phyloP scores from a whole-genome alignment of 2,888 invertebrate genomes.

The Eristalis tenax region DNA sequence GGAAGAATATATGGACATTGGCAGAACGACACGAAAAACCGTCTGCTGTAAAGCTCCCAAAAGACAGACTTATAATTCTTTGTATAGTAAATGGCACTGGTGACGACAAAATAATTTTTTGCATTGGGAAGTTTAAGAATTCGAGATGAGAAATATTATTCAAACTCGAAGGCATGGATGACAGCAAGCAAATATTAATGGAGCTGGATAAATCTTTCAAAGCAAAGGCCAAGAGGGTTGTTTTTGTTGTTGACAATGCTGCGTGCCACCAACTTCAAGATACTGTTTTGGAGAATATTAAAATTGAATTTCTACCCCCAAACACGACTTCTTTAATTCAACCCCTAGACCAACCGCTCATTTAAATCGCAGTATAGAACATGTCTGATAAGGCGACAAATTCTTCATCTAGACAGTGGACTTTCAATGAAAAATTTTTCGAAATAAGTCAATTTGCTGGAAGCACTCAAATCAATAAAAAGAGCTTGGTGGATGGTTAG shows the following conservation, averaged over 20 bases:
- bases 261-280: too few species aligned
- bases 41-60: too few species aligned
- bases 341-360: background rate
- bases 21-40: too few species aligned
- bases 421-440: too few species aligned
- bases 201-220: background rate
- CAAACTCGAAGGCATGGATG: background rate
- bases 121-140: background rate
- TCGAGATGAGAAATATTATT: background rate
- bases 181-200: background rate
- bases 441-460: background rate
- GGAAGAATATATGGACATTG: background rate
- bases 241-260: background rate
- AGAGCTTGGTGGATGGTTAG: background rate
- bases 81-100: background rate
- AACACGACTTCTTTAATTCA: background rate
- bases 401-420: too few species aligned
- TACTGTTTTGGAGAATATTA: conserved; percentile 1
- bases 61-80: background rate
- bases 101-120: background rate
- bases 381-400: too few species aligned
- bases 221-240: background rate
- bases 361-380: too few species aligned
- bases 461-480: background rate
- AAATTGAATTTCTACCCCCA: background rate